Base-by-base conservation (phyloP, 2,113 vertebrate genomes). In the Neolamprologus variostigma region DNA sequence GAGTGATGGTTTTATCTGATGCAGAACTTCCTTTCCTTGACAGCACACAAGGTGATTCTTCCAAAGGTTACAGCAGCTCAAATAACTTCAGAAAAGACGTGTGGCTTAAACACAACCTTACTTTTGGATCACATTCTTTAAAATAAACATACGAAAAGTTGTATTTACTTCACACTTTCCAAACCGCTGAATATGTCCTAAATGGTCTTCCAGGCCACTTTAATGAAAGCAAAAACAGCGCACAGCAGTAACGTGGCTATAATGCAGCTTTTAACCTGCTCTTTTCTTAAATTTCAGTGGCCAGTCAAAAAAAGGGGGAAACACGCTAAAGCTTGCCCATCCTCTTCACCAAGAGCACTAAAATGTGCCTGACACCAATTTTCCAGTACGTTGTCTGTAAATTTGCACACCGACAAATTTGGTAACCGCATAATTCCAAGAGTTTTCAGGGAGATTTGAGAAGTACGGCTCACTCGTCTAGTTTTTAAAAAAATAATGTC, bases 341-440 rank as follows among this genome's bases (percentile, higher is more conserved):
- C 89, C 87, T 80, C 81, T 90, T 86, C 59, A 66, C 33, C 4
- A 57, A 86, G 28, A 68, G 78, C 33, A 83, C 53, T 78, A 66
- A 90, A 89, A 85, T 90, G 83, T 61, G 53, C 26, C 31, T 89
- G 73, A 89, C 86, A 89, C 53, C 66, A 83, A 68, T 88, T 90
- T 93, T 94, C 91, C 91, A 92, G 45, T 80, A 87, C 21, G 84
- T 91, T 87, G 63, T 89, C 63, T 78, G 61, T 37, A 31, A 81
- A 86, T 89, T 92, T 92, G 79, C 81, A 84, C 66, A 88, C 84
- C 28, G 88, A 86, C 80, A 89, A 84, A 81, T 42, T 89, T 35
- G 28, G 68, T 87, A 23, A 87, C 59, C 61, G 13, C 14, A 6
- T 16, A 17, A 55, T 84, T 81, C 57, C 45, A 8, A 50, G 7